Conservation (phyloP, 2,797 vertebrate species). For the Acanthurus tractus region DNA sequence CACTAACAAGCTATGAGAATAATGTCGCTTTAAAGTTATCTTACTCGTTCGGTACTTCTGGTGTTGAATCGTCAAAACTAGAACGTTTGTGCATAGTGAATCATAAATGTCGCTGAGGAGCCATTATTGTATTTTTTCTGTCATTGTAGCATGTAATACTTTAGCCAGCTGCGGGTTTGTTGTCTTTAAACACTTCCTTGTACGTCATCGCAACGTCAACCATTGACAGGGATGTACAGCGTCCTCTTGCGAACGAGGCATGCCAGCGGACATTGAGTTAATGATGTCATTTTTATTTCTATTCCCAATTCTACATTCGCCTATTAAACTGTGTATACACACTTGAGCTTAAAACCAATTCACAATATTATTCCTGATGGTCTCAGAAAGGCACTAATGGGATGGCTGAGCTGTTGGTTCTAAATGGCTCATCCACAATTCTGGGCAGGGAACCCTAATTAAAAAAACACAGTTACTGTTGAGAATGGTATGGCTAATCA, state of each 20-base stretch:
- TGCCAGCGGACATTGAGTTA: background rate
- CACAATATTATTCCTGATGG: constrained; percentile 30
- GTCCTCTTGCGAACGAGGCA: constrained; percentile 60
- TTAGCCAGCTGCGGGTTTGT: constrained; percentile 5
- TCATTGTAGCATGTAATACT: background rate
- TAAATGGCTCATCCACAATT: constrained; percentile 53
- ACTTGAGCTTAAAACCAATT: constrained; percentile 19
- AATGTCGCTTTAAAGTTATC: constrained; percentile 12
- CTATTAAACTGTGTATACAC: background rate
- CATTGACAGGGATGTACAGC: accelerated
- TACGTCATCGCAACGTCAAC: constrained; percentile 63
- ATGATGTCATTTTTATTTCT: constrained; percentile 59
- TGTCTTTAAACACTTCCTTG: constrained; percentile 41
- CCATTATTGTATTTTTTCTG: background rate
- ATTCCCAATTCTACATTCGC: too few relatives aligned
- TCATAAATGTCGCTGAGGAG: background rate
- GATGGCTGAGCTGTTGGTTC: constrained; percentile 16
- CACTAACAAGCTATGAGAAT: background rate
- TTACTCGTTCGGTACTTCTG: constrained; percentile 41
- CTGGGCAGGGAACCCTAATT: constrained; percentile 29
- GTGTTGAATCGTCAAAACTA: background rate
- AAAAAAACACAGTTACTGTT: constrained; percentile 23
- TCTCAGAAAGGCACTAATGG: constrained; percentile 43
- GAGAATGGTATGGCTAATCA: background rate
- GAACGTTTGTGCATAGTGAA: background rate